Percentiles rank a stretch among this genome's conserved stretches.
phyloP scores from a whole-genome alignment of 2,888 invertebrate genomes.

The Hydrotaea diabolus region DNA sequence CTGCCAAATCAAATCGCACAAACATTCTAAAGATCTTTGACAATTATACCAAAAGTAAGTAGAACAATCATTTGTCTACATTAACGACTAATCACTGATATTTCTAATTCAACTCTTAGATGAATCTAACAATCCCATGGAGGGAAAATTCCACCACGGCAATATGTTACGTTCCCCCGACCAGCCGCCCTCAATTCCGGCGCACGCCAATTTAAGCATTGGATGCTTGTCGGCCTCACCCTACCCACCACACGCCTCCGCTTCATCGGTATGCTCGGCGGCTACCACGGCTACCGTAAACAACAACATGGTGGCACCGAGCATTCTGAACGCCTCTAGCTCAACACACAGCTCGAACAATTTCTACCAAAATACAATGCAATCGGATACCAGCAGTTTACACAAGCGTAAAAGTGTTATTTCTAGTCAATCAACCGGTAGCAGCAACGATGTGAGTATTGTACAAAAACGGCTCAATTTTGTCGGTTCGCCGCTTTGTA shows the following conservation, averaged over 20 bases:
- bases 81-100: background rate
- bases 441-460: conserved; percentile 80
- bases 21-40: conserved; percentile 91
- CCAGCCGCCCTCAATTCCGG: conserved; percentile 78
- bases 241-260: conserved; percentile 74
- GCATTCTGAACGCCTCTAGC: conserved; percentile 79
- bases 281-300: conserved; percentile 77
- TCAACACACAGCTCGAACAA: conserved; percentile 81
- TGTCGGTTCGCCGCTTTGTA: no score
- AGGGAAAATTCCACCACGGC: conserved; percentile 78
- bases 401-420: conserved; percentile 81
- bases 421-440: conserved; percentile 81
- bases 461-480: no score
- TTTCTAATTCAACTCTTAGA: conserved; percentile 69
- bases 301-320: conserved; percentile 71
- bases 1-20: conserved; percentile 94
- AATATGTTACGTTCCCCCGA: conserved; percentile 80
- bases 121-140: conserved; percentile 80
- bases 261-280: conserved; percentile 77
- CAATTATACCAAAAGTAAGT: conserved; percentile 83
- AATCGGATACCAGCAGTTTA: conserved; percentile 80
- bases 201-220: conserved; percentile 74
- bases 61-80: background rate
- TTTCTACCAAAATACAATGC: conserved; percentile 81
- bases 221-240: conserved; percentile 62